Percentiles rank a stretch among this genome's conserved stretches.
Evolutionary conservation across 2,113 vertebrate genomes (phyloP).

Genomic region (Cisticola juncidis): DNA sequence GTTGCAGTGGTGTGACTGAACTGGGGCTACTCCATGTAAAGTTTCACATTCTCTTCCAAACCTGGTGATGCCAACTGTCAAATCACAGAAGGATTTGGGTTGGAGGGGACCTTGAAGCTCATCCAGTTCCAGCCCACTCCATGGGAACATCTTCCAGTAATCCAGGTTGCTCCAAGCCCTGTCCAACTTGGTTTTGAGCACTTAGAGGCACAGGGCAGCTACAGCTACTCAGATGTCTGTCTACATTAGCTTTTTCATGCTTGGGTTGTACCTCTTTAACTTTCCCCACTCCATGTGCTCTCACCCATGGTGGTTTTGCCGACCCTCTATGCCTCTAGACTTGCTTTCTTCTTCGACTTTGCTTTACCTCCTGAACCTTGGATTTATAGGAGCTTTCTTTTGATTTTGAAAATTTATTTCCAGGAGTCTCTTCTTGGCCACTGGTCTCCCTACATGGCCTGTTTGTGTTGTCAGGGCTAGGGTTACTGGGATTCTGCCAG

Average conservation of each 20-base stretch:
- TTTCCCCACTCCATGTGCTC: neutral
- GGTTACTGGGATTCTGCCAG: neutral
- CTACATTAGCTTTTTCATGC: neutral
- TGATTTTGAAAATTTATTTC: neutral
- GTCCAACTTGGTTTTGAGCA: neutral
- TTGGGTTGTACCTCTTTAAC: neutral
- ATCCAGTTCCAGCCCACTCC: neutral
- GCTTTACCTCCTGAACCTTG: neutral
- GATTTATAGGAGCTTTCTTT: neutral
- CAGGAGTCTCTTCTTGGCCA: neutral
- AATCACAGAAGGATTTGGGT: neutral
- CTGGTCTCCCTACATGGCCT: rapidly evolving
- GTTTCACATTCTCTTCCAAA: neutral
- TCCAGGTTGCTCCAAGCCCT: neutral
- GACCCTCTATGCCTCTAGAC: neutral
- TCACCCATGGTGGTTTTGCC: neutral
- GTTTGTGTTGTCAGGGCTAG: neutral
- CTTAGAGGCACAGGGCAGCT: rapidly evolving
- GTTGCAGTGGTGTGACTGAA: neutral
- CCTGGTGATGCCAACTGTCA: neutral
- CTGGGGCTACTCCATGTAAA: neutral
- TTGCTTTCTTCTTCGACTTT: neutral
- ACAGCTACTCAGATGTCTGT: neutral
- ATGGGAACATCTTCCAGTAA: neutral
- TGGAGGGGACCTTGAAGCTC: neutral